Evolutionary conservation across 2,113 vertebrate species (phyloP).

Genomic region (Salvator merianae): DNA sequence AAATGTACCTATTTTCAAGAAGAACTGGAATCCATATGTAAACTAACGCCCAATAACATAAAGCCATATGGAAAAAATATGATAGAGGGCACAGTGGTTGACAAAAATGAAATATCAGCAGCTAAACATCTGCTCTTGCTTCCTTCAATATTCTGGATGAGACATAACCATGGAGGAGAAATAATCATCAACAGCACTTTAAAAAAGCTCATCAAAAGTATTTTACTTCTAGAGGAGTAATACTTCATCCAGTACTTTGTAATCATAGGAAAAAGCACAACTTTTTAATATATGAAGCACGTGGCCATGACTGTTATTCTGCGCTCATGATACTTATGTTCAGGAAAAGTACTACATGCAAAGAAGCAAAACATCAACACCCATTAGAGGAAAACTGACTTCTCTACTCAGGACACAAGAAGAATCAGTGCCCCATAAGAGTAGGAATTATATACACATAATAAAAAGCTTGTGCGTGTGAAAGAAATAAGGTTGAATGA

Average conservation of each 20-base stretch:
- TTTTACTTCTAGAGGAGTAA: not conserved
- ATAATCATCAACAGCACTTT: not conserved
- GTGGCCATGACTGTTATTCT: not conserved
- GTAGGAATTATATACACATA: not conserved
- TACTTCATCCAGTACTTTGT: not conserved
- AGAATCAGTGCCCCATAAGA: not conserved
- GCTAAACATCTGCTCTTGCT: not conserved
- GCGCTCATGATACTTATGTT: not conserved
- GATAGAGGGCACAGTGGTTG: not conserved
- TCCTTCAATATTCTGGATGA: not conserved
- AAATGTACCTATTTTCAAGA: not conserved
- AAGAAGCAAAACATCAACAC: not conserved
- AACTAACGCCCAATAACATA: constrained; percentile 5
- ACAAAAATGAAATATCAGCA: not conserved
- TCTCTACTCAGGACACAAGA: not conserved
- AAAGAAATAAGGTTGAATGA: not conserved
- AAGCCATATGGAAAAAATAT: constrained; percentile 1
- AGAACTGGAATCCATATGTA: not conserved
- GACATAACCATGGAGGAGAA: not conserved
- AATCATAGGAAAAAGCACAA: not conserved
- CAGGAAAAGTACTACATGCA: not conserved
- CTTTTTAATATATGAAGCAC: not conserved
- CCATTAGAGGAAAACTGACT: not conserved
- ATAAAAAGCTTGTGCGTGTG: not conserved
- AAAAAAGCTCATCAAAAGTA: not conserved